Evolutionary conservation across 2,888 invertebrate species (phyloP).

Genomic region (Conops quadrifasciatus): DNA sequence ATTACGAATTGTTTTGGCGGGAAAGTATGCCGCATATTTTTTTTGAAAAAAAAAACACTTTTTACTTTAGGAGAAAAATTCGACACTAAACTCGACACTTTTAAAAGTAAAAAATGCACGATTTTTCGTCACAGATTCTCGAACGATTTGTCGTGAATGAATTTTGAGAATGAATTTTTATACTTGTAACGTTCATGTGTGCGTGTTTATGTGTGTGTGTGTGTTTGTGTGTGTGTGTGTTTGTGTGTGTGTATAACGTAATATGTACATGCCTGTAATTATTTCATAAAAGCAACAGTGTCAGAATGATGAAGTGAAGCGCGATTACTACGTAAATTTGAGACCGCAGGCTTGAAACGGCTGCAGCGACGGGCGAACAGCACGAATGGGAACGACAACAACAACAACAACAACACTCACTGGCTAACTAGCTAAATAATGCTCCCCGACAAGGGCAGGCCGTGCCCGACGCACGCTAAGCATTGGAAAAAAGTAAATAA

Average conservation of each 20-base stretch:
- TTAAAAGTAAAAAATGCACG: too few relatives aligned
- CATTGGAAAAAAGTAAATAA: slow-evolving; percentile 31
- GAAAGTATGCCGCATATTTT: too few relatives aligned
- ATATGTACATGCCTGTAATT: neutral
- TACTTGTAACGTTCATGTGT: neutral
- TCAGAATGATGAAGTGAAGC: slow-evolving; percentile 30
- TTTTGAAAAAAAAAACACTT: too few relatives aligned
- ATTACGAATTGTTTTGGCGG: too few relatives aligned
- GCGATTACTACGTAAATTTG: slow-evolving; percentile 56
- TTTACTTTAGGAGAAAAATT: too few relatives aligned
- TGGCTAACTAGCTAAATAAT: neutral
- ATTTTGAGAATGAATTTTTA: neutral
- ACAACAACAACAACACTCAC: neutral
- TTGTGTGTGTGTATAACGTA: neutral
- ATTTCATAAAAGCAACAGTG: slow-evolving; percentile 18
- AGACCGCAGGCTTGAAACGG: slow-evolving; percentile 51
- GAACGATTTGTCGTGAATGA: neutral
- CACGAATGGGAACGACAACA: neutral
- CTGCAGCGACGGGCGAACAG: slow-evolving; percentile 25
- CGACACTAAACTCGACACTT: too few relatives aligned
- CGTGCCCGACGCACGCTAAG: too few relatives aligned
- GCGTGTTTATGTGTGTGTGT: neutral
- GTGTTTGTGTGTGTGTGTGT: neutral
- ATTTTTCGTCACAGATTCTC: too few relatives aligned
- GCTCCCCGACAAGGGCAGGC: slow-evolving; percentile 8